Conservation (phyloP, 1,140 invertebrate species). For the Magallana gigas region DNA sequence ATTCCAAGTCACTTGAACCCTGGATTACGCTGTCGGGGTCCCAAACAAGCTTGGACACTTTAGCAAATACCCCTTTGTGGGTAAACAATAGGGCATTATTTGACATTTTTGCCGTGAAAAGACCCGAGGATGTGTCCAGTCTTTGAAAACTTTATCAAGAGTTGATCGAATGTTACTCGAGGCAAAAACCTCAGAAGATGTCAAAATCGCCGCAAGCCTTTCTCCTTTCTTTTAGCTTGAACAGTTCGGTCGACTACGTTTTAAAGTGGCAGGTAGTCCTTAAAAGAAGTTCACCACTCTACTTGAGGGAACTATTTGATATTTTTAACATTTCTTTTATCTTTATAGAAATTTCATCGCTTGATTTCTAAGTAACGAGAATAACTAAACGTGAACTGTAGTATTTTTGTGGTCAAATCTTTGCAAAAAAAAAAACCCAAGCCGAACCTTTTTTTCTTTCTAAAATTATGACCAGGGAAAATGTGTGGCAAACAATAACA, state of each 20-base stretch:
- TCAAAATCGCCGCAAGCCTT: slow-evolving; percentile 20
- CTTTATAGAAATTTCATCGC: neutral
- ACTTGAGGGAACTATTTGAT: slow-evolving; percentile 1
- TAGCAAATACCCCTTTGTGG: slow-evolving; percentile 15
- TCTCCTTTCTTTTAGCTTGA: neutral
- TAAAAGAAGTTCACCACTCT: neutral
- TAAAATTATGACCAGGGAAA: no score
- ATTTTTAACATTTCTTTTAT: slow-evolving; percentile 16
- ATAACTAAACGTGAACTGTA: no score
- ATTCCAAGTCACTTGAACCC: slow-evolving; percentile 39
- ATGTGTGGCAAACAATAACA: neutral
- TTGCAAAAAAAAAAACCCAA: no score
- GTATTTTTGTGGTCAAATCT: no score
- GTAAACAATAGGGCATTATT: slow-evolving; percentile 37
- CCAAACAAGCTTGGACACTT: slow-evolving; percentile 21
- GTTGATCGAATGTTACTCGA: slow-evolving; percentile 36
- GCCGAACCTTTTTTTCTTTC: no score
- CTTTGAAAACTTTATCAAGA: slow-evolving; percentile 38
- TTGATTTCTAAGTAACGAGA: no score
- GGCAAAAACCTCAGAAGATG: slow-evolving; percentile 4
- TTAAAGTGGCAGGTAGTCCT: slow-evolving; percentile 24
- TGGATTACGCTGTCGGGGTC: slow-evolving; percentile 34
- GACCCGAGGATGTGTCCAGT: slow-evolving; percentile 20
- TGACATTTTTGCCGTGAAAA: slow-evolving; percentile 39
- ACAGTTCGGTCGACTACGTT: neutral